These are phyloP conservation scores for Melierax canorus DNA, from an alignment of 2,113 vertebrate species.

Conservation along the genomic window DNA sequence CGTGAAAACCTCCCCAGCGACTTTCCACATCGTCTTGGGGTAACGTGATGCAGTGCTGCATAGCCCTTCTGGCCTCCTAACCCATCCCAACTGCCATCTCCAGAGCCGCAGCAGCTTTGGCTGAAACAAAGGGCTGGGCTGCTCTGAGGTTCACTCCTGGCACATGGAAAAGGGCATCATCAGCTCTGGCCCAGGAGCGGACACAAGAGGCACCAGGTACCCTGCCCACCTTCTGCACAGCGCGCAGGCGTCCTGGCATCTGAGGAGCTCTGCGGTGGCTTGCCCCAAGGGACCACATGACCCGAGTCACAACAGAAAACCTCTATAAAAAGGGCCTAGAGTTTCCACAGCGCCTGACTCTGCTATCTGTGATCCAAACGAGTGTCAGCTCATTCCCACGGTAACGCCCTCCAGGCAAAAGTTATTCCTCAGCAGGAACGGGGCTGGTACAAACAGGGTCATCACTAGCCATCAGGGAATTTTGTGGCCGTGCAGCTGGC, in stretches of 20 bases:
- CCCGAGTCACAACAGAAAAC: not conserved
- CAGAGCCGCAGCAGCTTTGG: not conserved
- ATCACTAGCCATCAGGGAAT: not conserved
- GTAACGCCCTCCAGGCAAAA: not conserved
- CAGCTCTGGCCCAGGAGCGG: not conserved
- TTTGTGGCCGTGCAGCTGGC: not conserved
- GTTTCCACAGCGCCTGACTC: not conserved
- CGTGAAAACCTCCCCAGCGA: not conserved
- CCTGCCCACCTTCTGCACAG: not conserved
- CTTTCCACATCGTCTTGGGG: not conserved
- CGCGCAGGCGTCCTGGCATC: rapidly evolving
- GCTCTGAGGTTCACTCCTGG: not conserved
- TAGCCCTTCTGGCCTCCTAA: not conserved
- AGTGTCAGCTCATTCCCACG: not conserved
- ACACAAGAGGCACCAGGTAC: not conserved
- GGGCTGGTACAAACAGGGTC: not conserved
- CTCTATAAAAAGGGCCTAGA: not conserved
- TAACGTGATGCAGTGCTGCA: not conserved
- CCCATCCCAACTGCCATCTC: not conserved
- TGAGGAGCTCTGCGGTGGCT: not conserved
- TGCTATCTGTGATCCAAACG: not conserved
- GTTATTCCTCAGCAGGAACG: not conserved
- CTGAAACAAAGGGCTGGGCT: not conserved
- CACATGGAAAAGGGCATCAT: not conserved
- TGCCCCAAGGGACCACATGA: not conserved